Base-by-base conservation (phyloP, 1,140 invertebrate genomes). In the Idris sp. region DNA sequence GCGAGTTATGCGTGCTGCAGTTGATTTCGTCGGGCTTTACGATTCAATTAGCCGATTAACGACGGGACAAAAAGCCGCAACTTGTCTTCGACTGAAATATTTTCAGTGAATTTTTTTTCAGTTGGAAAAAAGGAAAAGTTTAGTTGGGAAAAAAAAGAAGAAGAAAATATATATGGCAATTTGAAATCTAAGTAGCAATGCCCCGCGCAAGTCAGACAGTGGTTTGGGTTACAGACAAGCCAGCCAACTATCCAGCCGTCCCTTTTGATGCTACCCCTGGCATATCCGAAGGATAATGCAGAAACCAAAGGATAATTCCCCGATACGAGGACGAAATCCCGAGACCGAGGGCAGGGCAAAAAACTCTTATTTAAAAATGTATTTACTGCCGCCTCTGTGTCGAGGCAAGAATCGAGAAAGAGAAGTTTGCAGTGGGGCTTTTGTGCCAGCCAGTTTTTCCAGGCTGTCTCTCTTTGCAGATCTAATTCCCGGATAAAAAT, bases 361-460 rank as follows among this genome's bases (percentile, higher is more conserved):
- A 83, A 84, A 82, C 82, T 85, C 83, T 86, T 86, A 86, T 87
- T 86, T 87, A 86, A 86, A 87, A 87, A 87, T 87, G 80, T 87
- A 87, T 86, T 86, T 86, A 82, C 83, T 6, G 19, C 80, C n/a
- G n/a, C n/a, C n/a, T n/a, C 25, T 84, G 79, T 82, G 83, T 74
- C 76, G 73, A 36, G 35, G 10, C 79, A 82, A 83, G 81, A 79
- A 81, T 80, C 76, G 76, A 77, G 75, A 82, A 83, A 83, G 30
- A 28, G 26, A 28, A n/a, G 26, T n/a, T 22, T 22, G 19, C 3
- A 22, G 8, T 10, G n/a, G 8, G 4, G 30, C 9, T 11, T 59
- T 41, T 75, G 64, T 48, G 14, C 16, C 5, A 18, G n/a, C 3
- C 22, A 46, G 43, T 46, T 59, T 59, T 59, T 59, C 30, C 26